Conservation (phyloP, 2,888 invertebrate genomes). For the Aspidiotus destructor region DNA sequence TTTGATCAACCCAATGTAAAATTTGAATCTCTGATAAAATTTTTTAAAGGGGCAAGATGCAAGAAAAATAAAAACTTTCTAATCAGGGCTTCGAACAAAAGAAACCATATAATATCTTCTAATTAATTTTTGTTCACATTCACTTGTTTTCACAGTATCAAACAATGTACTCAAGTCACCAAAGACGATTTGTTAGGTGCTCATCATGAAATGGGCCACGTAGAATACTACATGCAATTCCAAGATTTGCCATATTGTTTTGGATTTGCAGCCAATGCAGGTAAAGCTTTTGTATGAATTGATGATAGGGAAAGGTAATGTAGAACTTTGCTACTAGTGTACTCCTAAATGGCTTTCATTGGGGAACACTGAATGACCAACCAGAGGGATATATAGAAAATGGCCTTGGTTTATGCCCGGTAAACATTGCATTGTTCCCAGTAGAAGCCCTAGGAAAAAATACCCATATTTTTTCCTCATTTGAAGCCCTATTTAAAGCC, state of each 20-base stretch:
- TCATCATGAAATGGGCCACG: slow-evolving; percentile 73
- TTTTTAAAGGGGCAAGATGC: too few relatives aligned
- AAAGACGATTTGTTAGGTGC: slow-evolving; percentile 47
- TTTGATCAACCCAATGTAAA: too few relatives aligned
- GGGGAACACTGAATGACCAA: too few relatives aligned
- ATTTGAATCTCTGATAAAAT: too few relatives aligned
- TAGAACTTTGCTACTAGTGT: background rate
- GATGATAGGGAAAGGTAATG: background rate
- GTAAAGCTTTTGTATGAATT: slow-evolving; percentile 37
- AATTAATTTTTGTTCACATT: background rate
- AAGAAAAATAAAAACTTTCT: too few relatives aligned
- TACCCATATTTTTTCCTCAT: too few relatives aligned
- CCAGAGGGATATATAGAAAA: background rate
- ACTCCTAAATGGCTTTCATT: background rate
- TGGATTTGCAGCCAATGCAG: slow-evolving; percentile 51
- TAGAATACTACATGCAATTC: slow-evolving; percentile 66
- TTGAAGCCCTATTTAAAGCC: too few relatives aligned
- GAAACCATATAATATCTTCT: slow-evolving; percentile 11
- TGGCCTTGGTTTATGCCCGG: too few relatives aligned
- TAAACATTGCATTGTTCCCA: too few relatives aligned
- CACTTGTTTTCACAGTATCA: slow-evolving; percentile 51
- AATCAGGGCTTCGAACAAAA: too few relatives aligned
- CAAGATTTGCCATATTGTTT: slow-evolving; percentile 59
- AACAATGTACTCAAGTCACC: slow-evolving; percentile 59
- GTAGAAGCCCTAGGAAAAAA: too few relatives aligned